Evolutionary conservation across 2,888 invertebrate genomes (phyloP).

Genomic region (Lymantria dispar): DNA sequence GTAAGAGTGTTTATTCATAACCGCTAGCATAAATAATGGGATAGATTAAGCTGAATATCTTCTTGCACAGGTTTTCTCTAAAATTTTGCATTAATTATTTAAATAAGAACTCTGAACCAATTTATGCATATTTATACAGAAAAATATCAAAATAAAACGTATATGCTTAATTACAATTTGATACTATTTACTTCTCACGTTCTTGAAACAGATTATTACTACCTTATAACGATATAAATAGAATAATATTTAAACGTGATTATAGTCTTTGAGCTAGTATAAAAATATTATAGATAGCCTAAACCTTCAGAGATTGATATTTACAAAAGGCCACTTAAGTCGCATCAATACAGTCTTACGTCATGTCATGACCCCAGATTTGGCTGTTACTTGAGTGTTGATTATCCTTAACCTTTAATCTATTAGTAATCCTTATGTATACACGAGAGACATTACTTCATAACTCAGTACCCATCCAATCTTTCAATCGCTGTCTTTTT

Average conservation of each 20-base stretch:
- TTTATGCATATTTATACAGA: too few relatives aligned
- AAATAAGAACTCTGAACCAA: too few relatives aligned
- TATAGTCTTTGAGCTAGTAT: conserved; percentile 1
- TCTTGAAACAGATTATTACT: too few relatives aligned
- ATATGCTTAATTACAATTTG: too few relatives aligned
- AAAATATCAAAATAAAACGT: too few relatives aligned
- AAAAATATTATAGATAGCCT: conserved; percentile 19
- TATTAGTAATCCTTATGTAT: conserved; percentile 46
- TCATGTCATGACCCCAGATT: conserved; percentile 49
- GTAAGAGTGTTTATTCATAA: too few relatives aligned
- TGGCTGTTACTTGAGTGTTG: conserved; percentile 49
- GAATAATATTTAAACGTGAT: background rate
- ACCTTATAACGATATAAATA: too few relatives aligned
- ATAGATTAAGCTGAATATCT: too few relatives aligned
- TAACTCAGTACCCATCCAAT: conserved; percentile 25
- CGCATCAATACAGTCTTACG: conserved; percentile 49
- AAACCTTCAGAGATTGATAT: conserved; percentile 37
- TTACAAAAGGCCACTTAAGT: conserved; percentile 47
- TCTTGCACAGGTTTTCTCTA: too few relatives aligned
- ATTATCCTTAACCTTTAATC: conserved; percentile 73
- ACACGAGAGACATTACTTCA: conserved; percentile 25
- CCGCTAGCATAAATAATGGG: too few relatives aligned
- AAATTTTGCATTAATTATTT: too few relatives aligned
- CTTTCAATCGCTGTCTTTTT: conserved; percentile 41
- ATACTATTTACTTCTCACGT: too few relatives aligned